Percentiles rank a stretch among this genome's conserved stretches.
These are phyloP conservation scores for Hycleus phaleratus DNA, from an alignment of 1,140 invertebrate species.

Conservation along the genomic window DNA sequence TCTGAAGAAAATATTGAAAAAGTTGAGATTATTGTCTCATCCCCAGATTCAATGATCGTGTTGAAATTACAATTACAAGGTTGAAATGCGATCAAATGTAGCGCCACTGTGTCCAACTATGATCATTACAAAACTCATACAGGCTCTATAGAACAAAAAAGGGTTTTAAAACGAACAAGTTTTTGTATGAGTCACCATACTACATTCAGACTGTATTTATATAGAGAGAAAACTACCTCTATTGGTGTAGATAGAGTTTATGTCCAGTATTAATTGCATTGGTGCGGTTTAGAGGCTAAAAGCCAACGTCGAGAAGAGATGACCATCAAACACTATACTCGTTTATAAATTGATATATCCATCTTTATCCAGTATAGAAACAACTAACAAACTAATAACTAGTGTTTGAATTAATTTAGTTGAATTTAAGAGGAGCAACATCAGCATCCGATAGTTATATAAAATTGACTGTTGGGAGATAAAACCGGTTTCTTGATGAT, in stretches of 20 bases:
- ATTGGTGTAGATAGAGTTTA: neutral
- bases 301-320: slow-evolving; percentile 5
- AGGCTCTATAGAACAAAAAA: slow-evolving; percentile 6
- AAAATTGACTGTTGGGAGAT: too few relatives aligned
- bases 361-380: too few relatives aligned
- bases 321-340: slow-evolving; percentile 11
- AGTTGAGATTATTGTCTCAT: too few relatives aligned
- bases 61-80: too few relatives aligned
- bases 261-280: slow-evolving; percentile 10
- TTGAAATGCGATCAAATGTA: neutral
- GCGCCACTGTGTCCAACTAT: slow-evolving; percentile 5
- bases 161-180: slow-evolving; percentile 6
- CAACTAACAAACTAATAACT: too few relatives aligned
- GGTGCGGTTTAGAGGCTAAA: slow-evolving; percentile 11
- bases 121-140: too few relatives aligned
- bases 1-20: too few relatives aligned
- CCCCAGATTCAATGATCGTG: too few relatives aligned
- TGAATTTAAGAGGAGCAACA: neutral
- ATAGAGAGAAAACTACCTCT: too few relatives aligned
- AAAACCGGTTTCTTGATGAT: slow-evolving; percentile 4
- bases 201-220: too few relatives aligned
- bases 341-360: too few relatives aligned
- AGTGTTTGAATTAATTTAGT: slow-evolving; percentile 8
- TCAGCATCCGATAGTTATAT: too few relatives aligned
- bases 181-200: slow-evolving; percentile 10